Percentiles rank a stretch among this genome's conserved stretches.
Conservation (phyloP, 2,888 invertebrate genomes). For the Hirudinaria manillensis region DNA sequence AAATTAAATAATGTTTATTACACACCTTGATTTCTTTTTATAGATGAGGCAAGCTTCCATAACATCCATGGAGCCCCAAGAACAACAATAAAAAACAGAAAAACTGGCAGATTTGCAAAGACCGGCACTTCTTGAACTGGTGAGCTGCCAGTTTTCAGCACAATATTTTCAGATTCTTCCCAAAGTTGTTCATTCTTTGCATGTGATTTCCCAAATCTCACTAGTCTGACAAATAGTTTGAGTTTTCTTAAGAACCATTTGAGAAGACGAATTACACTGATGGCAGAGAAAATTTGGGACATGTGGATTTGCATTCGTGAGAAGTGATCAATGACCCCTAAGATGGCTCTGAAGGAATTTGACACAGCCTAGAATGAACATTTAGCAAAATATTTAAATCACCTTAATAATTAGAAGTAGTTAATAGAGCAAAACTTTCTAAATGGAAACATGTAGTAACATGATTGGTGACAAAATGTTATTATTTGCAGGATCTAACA, state of each 20-base stretch:
- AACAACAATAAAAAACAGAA: constrained; percentile 80
- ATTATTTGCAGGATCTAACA: neutral
- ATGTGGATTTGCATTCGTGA: constrained; percentile 75
- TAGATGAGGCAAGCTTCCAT: constrained; percentile 60
- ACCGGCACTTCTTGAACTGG: neutral
- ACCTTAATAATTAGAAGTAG: neutral
- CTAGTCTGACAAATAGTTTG: neutral
- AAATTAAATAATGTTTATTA: neutral
- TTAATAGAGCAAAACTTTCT: neutral
- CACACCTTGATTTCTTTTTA: neutral
- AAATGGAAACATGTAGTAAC: too few relatives aligned
- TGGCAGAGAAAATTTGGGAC: constrained; percentile 77
- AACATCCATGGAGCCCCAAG: constrained; percentile 86
- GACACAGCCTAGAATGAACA: constrained; percentile 68
- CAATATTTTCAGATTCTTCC: neutral
- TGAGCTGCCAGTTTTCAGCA: neutral
- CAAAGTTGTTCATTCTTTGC: neutral
- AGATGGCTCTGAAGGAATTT: constrained; percentile 86
- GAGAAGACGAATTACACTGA: constrained; percentile 73
- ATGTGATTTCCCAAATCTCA: neutral
- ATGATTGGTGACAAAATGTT: too few relatives aligned
- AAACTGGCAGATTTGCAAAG: constrained; percentile 74
- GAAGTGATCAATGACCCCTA: constrained; percentile 92
- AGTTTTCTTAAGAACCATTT: constrained; percentile 71
- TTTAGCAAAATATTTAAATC: neutral